Evolutionary conservation across 2,888 invertebrate genomes (phyloP).

Genomic region (Eucera pruinosa): DNA sequence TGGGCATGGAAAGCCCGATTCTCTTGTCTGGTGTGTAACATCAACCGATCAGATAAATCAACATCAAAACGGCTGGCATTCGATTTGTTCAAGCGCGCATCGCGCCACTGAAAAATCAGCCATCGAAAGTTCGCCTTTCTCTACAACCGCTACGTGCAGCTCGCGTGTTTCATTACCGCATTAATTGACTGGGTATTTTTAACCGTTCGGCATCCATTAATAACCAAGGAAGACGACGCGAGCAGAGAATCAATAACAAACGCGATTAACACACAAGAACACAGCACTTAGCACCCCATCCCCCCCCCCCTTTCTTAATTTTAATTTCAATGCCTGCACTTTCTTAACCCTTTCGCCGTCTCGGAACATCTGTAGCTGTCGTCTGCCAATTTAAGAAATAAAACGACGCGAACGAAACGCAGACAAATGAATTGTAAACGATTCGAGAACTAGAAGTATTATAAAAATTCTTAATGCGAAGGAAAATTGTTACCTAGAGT

Average conservation of each 20-base stretch:
- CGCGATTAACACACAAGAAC: conserved; percentile 10
- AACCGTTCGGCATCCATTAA: conserved; percentile 35
- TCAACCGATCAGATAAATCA: conserved; percentile 52
- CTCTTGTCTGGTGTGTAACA: background rate
- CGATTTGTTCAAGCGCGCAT: conserved; percentile 48
- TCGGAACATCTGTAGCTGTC: too few species aligned
- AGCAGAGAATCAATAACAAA: conserved; percentile 43
- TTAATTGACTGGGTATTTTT: conserved; percentile 51
- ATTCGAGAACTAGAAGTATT: too few species aligned
- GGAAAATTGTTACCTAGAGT: too few species aligned
- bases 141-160: conserved; percentile 10
- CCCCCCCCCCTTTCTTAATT: background rate
- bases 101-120: conserved; percentile 39
- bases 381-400: too few species aligned
- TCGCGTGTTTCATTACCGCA: conserved; percentile 47
- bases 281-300: background rate
- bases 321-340: background rate
- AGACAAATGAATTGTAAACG: too few species aligned
- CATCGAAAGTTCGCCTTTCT: conserved; percentile 54
- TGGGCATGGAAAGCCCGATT: background rate
- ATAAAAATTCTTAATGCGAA: too few species aligned
- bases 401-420: too few species aligned
- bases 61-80: conserved; percentile 47
- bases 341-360: background rate
- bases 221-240: conserved; percentile 34